These are phyloP conservation scores for Neuroterus valhalla DNA, from an alignment of 1,140 invertebrate species.

Conservation along the genomic window DNA sequence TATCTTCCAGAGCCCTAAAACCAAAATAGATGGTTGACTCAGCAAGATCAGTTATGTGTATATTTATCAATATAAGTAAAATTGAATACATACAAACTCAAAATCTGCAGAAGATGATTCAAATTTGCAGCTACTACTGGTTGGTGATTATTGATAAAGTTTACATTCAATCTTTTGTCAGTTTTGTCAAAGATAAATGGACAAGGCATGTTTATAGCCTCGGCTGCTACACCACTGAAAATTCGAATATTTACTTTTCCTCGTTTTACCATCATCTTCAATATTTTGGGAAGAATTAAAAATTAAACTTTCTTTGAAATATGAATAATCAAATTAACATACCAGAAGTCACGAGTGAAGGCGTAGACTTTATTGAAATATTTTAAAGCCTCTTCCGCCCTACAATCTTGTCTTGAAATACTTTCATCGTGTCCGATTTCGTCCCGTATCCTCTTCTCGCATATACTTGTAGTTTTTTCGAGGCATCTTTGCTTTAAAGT, in stretches of 20 bases:
- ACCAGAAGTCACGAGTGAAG: slow-evolving; percentile 62
- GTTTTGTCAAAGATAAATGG: slow-evolving; percentile 49
- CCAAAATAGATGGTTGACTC: slow-evolving; percentile 14
- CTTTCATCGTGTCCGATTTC: slow-evolving; percentile 42
- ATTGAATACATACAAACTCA: slow-evolving; percentile 62
- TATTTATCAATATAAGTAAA: no score
- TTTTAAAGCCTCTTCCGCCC: slow-evolving; percentile 55
- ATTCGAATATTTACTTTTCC: no score
- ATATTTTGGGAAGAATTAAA: neutral
- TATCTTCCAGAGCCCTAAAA: slow-evolving; percentile 57
- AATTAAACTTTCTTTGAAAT: slow-evolving; percentile 1
- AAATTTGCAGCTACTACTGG: slow-evolving; percentile 57
- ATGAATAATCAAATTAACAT: slow-evolving; percentile 33
- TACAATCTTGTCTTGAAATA: slow-evolving; percentile 44
- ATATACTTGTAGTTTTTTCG: slow-evolving; percentile 37
- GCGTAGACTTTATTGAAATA: slow-evolving; percentile 60
- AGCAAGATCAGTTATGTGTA: no score
- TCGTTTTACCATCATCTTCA: no score
- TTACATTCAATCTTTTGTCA: slow-evolving; percentile 36
- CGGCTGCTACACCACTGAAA: slow-evolving; percentile 57
- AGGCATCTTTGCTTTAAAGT: slow-evolving; percentile 49
- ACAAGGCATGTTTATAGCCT: slow-evolving; percentile 51
- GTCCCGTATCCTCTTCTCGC: slow-evolving; percentile 44
- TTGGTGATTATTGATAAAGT: slow-evolving; percentile 48
- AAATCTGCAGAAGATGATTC: slow-evolving; percentile 53